phyloP scores from a whole-genome alignment of 2,797 vertebrate species.

The Acomys russatus region DNA sequence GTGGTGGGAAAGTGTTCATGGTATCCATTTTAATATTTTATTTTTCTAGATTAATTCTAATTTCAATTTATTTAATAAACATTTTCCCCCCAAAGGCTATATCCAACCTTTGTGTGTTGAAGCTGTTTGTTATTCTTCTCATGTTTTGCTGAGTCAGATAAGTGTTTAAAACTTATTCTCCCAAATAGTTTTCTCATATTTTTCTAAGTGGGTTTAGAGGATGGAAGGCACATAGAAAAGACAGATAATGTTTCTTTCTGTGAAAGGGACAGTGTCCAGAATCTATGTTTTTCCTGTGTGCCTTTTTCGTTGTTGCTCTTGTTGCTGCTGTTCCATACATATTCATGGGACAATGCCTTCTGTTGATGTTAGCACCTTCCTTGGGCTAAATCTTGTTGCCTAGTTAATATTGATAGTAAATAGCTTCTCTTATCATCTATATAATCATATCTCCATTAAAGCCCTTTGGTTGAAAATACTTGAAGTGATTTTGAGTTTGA shows the following conservation, averaged over 20 bases:
- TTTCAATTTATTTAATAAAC: neutral
- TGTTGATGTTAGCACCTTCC: neutral
- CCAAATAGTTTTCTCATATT: neutral
- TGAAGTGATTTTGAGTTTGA: neutral
- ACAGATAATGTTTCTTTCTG: neutral
- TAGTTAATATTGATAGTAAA: neutral
- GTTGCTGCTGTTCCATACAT: too few species aligned
- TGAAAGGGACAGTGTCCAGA: fast-evolving
- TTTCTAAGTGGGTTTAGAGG: neutral
- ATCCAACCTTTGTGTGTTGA: neutral
- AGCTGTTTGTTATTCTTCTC: neutral
- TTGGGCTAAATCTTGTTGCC: neutral
- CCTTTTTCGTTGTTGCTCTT: neutral
- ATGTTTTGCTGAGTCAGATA: neutral
- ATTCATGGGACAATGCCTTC: neutral
- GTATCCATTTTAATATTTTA: neutral
- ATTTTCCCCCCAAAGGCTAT: neutral
- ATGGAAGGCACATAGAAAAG: neutral
- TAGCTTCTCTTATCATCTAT: neutral
- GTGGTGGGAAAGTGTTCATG: neutral
- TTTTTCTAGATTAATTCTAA: neutral
- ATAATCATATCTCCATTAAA: neutral
- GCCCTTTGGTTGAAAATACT: neutral
- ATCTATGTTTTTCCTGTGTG: neutral
- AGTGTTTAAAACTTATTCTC: fast-evolving